Base-by-base conservation (phyloP, 2,888 invertebrate species). In the Sphaerophoria rueppellii region DNA sequence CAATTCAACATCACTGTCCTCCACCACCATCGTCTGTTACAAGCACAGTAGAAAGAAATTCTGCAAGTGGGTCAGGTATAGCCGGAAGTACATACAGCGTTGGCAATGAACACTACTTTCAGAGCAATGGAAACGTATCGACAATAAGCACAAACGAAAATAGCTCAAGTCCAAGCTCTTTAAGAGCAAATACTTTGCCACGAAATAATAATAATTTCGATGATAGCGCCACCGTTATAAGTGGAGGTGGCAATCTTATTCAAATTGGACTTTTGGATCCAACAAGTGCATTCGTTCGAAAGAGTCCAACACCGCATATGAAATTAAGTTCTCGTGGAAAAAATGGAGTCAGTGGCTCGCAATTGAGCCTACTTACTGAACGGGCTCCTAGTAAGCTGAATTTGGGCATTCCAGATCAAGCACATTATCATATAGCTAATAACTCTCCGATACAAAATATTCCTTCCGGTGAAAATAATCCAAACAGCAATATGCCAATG, bases 171-270 rank as follows among this genome's bases (percentile, higher is more conserved):
- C 87, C 86, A 43, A 82, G 83, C 69, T 85, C 88, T 73, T 34
- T 89, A 50, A 91, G 95, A 52, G 95, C 96, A 0, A 95, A 95
- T 32, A 96, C 96, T 1, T 90, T 96, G 65, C 96, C 96, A 0
- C 93, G 96, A 80, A 95, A 95, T 88, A 95, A 87, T 34, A 87
- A 86, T 61, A 85, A 81, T 52, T 79, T 75, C 73, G 89, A 89
- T 55, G 90, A 90, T 14, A 89, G 90, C 37, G 86, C 89, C 40
- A 89, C 88, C 4, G 35, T 52, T 6, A 52, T 69, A 24, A 70
- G 32, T 50, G 80, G 70, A 32, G 93, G 93, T 86, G 91, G 93
- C 5, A 94, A 94, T 88, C 93, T 94, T 40, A 94, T 94, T 9
- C 94, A 94, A 87, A 94, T 94, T 65, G 94, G 94, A 4, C 91